Evolutionary conservation across 2,113 vertebrate species (phyloP).

Genomic region (Lamprologus ornatipinnis): DNA sequence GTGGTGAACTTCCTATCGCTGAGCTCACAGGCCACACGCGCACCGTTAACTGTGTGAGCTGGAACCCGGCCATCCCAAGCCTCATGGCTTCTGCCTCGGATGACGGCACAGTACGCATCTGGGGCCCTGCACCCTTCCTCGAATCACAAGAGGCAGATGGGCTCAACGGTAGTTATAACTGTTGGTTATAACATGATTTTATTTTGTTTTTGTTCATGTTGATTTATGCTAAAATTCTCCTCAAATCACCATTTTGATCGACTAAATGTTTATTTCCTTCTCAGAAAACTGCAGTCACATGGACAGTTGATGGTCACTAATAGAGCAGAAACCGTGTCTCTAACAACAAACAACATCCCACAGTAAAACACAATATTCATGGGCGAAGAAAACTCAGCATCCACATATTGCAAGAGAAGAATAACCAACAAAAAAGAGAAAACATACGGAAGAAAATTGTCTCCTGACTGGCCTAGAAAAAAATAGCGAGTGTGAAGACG

Average conservation of each 20-base stretch:
- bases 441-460: slow-evolving; percentile 27
- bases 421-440: slow-evolving; percentile 34
- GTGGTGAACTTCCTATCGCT: slow-evolving; percentile 93
- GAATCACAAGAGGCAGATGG: slow-evolving; percentile 90
- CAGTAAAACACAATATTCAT: slow-evolving; percentile 10
- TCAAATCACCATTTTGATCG: not conserved
- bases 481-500: slow-evolving; percentile 27
- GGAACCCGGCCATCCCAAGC: slow-evolving; percentile 94
- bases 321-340: slow-evolving; percentile 81
- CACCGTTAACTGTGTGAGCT: slow-evolving; percentile 98
- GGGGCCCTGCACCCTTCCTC: slow-evolving; percentile 94
- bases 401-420: slow-evolving; percentile 39
- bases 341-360: slow-evolving; percentile 54
- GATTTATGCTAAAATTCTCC: not conserved
- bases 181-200: not conserved
- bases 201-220: not conserved
- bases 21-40: slow-evolving; percentile 97
- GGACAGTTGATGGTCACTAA: slow-evolving; percentile 98
- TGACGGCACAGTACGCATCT: slow-evolving; percentile 96
- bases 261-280: not conserved
- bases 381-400: slow-evolving; percentile 27
- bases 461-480: slow-evolving; percentile 26
- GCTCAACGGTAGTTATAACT: slow-evolving; percentile 64
- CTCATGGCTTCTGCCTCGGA: slow-evolving; percentile 99
- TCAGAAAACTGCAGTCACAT: slow-evolving; percentile 98